Evolutionary conservation across 2,888 invertebrate genomes (phyloP), one percentile per base, ranked within the genome.

Genomic region (Ophion slaviceki): DNA sequence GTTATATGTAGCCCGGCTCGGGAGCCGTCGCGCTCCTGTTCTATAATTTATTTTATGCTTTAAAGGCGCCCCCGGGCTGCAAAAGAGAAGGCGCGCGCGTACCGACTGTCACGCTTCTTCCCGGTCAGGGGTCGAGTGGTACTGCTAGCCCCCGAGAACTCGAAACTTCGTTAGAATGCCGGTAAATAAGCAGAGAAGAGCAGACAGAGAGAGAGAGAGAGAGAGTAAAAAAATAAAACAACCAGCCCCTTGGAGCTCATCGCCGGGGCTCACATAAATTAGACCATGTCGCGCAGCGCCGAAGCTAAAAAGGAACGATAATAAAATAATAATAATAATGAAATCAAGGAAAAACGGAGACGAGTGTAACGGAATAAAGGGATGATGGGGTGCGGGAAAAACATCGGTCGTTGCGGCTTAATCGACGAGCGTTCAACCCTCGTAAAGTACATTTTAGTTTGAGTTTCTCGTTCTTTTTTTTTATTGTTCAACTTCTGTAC

Each of bases 81-180:
- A 45, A 76, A 80, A 76, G 80, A 59, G 74, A 74, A 66, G 53
- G 61, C 79, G 17, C 84, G n/a, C 71, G 76, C 76, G 36, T 61
- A 62, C 78, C 80, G 78, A 88, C 89, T 90, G 92, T 92, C 93
- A 92, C 91, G 92, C 91, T 92, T 86, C 61, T 79, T 77, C 82
- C 78, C 89, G 84, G 88, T 88, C 89, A 88, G 88, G 89, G 90
- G 89, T 92, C 91, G 92, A 93, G 92, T 93, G 93, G 93, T 91
- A 93, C 92, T 91, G 90, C 92, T 92, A 92, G 91, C 91, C 92
- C 89, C 92, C 90, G 88, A 81, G 61, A 91, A 90, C 90, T 91
- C 90, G 89, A 90, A 89, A 89, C 87, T 90, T 88, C 83, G 86
- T 88, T 86, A 79, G 64, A 84, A 66, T 62, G 61, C n/a, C 32